These are phyloP conservation scores for Triplophysa bombifrons DNA, from an alignment of 2,797 vertebrate genomes.

Conservation along the genomic window DNA sequence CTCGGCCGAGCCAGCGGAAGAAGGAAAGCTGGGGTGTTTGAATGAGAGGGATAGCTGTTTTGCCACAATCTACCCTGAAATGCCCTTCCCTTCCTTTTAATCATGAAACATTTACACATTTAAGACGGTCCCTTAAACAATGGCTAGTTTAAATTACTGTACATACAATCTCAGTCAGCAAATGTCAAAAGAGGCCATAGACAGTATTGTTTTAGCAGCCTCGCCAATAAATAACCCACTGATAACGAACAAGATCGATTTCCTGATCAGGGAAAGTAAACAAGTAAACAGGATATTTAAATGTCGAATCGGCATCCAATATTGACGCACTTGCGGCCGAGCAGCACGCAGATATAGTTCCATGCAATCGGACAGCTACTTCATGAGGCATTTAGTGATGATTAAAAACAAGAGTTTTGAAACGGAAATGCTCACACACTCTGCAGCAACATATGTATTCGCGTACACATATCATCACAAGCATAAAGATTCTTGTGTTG, in stretches of 20 bases:
- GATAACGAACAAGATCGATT: conserved; percentile 11
- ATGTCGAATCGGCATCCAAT: not conserved
- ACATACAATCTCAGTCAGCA: not conserved
- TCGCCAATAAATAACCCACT: not conserved
- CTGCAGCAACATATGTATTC: not conserved
- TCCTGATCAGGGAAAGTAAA: conserved; percentile 18
- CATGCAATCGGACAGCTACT: not conserved
- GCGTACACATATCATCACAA: conserved; percentile 12
- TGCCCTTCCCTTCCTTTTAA: conserved; percentile 53
- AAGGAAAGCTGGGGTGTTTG: conserved; percentile 22
- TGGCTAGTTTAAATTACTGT: not conserved
- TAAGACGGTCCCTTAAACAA: not conserved
- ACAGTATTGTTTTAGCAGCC: not conserved
- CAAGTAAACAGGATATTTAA: conserved; percentile 40
- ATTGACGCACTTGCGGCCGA: conserved; percentile 32
- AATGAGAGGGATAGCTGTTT: conserved; percentile 22
- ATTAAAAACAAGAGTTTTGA: conserved; percentile 33
- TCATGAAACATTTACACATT: not conserved
- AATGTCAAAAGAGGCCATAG: not conserved
- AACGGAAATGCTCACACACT: conserved; percentile 20
- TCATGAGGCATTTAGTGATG: conserved; percentile 5
- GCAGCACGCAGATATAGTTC: not conserved
- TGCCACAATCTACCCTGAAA: conserved; percentile 52
- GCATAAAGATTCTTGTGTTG: not conserved
- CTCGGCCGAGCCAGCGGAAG: not conserved